Percentiles rank a stretch among this genome's conserved stretches.
Conservation (phyloP, 2,797 vertebrate genomes). For the Leptodactylus fallax region DNA sequence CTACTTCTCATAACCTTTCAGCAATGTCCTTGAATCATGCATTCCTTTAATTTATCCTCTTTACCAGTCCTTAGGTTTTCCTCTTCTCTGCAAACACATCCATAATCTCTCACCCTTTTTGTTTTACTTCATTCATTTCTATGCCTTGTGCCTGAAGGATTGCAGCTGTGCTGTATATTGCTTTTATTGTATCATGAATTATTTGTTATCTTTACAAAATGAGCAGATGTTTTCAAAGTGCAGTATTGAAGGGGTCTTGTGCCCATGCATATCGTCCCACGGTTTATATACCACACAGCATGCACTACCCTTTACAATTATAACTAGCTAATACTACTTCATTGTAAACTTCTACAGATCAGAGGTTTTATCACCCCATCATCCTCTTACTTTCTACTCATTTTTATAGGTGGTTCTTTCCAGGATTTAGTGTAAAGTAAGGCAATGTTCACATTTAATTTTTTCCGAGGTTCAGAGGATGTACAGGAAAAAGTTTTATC, state of each 20-base stretch:
- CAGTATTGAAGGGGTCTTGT: neutral
- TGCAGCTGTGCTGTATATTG: constrained; percentile 31
- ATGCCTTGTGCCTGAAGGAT: constrained; percentile 24
- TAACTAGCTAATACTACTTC: neutral
- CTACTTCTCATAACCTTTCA: constrained; percentile 13
- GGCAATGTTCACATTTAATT: too few species aligned
- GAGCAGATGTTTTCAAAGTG: neutral
- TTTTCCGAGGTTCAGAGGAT: too few species aligned
- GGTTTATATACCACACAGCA: neutral
- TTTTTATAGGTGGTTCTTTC: neutral
- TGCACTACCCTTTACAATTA: neutral
- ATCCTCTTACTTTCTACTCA: neutral
- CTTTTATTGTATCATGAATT: constrained; percentile 36
- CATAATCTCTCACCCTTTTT: neutral
- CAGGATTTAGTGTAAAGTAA: too few species aligned
- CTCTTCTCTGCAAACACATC: neutral
- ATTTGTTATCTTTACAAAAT: constrained; percentile 23
- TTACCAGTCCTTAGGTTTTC: neutral
- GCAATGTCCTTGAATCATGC: constrained; percentile 10
- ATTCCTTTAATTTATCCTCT: neutral
- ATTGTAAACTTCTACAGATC: neutral
- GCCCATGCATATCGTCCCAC: neutral
- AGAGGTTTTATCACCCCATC: neutral
- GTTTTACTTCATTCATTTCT: neutral
- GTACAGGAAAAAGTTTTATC: too few species aligned